A percentile compares a stretch with the other conserved stretches of the same genome.
Evolutionary conservation across 2,888 invertebrate species (phyloP).

Genomic region (Drosophila mimica): DNA sequence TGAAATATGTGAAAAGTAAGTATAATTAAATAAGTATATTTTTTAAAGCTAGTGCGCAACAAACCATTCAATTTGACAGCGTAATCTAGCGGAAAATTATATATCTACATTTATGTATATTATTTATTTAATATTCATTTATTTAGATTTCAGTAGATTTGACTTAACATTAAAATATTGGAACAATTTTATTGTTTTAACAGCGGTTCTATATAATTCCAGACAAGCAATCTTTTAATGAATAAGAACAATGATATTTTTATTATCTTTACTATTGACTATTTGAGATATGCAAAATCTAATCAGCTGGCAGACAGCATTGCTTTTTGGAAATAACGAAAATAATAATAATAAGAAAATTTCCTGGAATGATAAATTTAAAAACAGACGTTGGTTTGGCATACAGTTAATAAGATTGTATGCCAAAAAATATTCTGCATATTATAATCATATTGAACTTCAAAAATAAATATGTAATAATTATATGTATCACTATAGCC

Average conservation of each 20-base stretch:
- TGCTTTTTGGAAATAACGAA: not conserved
- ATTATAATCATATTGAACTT: not conserved
- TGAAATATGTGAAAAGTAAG: not conserved
- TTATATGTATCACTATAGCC: not conserved
- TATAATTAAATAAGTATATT: not conserved
- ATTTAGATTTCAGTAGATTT: too few relatives aligned
- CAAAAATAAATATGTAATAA: not conserved
- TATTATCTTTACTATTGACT: constrained; percentile 28
- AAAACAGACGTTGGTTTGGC: not conserved
- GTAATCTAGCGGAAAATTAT: constrained; percentile 1
- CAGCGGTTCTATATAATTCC: not conserved
- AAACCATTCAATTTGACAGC: not conserved
- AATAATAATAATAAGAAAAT: not conserved
- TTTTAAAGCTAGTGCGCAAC: constrained; percentile 8
- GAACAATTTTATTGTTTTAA: not conserved
- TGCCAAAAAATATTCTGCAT: not conserved
- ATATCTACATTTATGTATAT: not conserved
- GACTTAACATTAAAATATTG: too few relatives aligned
- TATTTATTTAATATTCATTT: too few relatives aligned
- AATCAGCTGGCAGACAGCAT: too few relatives aligned
- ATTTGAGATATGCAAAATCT: too few relatives aligned
- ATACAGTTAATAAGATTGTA: too few relatives aligned
- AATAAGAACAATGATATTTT: not conserved
- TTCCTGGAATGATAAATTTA: not conserved
- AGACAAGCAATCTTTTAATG: constrained; percentile 25